A percentile compares a stretch with the other conserved stretches of the same genome.
These are phyloP conservation scores for Geopemphigus sp. DNA, from an alignment of 1,140 invertebrate species.

Conservation along the genomic window DNA sequence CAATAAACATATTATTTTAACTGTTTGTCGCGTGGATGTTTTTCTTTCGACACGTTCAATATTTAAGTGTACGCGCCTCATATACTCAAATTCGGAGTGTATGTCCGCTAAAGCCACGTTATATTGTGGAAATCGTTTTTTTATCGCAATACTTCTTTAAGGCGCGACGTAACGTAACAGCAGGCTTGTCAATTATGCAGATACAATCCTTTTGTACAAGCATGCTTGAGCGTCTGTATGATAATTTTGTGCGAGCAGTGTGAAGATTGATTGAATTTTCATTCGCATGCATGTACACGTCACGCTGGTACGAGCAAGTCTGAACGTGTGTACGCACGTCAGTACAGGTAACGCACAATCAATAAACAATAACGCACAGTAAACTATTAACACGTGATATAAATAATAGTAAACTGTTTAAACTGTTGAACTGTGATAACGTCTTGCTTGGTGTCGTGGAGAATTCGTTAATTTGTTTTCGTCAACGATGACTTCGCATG, in stretches of 20 bases:
- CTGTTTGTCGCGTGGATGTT: too few species aligned
- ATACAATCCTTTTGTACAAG: not conserved
- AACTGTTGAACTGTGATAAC: slow-evolving; percentile 10
- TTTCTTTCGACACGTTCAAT: too few species aligned
- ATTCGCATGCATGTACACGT: not conserved
- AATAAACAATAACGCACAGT: too few species aligned
- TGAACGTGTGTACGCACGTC: slow-evolving; percentile 2
- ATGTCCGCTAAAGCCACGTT: too few species aligned
- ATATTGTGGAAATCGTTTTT: too few species aligned
- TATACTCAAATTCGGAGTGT: too few species aligned
- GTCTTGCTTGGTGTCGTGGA: slow-evolving; percentile 3
- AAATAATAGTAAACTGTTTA: not conserved
- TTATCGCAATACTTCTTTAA: too few species aligned
- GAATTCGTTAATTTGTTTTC: not conserved
- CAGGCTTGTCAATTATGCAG: not conserved
- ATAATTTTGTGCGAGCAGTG: slow-evolving; percentile 8
- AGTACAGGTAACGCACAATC: too few species aligned
- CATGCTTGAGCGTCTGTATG: not conserved
- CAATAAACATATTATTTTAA: too few species aligned
- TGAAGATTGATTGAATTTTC: not conserved
- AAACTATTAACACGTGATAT: too few species aligned
- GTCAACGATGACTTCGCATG: not conserved
- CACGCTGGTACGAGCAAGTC: not conserved
- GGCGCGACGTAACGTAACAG: not conserved
- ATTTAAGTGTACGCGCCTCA: too few species aligned